phyloP scores from a whole-genome alignment of 2,113 vertebrate species.

The Uropsilus gracilis region DNA sequence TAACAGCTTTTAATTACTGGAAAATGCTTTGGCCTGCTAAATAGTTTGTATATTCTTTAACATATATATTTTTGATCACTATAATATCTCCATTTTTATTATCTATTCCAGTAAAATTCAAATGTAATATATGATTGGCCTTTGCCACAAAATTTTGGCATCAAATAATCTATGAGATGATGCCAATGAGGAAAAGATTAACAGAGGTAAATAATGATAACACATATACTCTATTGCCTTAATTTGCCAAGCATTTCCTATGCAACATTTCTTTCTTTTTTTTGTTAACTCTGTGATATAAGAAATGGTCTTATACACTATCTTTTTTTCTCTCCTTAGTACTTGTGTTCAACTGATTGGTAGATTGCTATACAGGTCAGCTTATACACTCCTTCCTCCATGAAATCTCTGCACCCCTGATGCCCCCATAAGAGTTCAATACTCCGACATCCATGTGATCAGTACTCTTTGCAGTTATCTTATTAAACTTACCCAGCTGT shows the following conservation, averaged over 20 bases:
- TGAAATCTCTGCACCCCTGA: not conserved
- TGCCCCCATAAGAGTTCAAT: not conserved
- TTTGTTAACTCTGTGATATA: not conserved
- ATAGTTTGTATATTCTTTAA: slow-evolving; percentile 25
- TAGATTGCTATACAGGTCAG: not conserved
- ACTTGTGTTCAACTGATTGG: not conserved
- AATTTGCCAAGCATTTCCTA: not conserved
- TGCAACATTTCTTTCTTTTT: not conserved
- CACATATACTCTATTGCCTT: not conserved
- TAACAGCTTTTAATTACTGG: slow-evolving; percentile 79
- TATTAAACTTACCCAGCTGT: not conserved
- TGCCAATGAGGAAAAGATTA: not conserved
- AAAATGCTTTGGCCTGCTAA: slow-evolving; percentile 49
- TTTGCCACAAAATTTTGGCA: not conserved
- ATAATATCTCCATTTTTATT: not conserved
- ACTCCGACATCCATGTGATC: not conserved
- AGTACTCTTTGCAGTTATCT: not conserved
- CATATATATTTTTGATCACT: not conserved
- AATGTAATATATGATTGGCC: not conserved
- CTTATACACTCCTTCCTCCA: not conserved
- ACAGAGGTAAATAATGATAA: not conserved
- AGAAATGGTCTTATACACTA: not conserved
- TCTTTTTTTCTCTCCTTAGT: not conserved
- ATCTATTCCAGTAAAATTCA: slow-evolving; percentile 31
- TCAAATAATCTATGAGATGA: not conserved